Evolutionary conservation across 2,113 vertebrate genomes (phyloP), one percentile per base, ranked within the genome.

Genomic region (Elephas maximus): DNA sequence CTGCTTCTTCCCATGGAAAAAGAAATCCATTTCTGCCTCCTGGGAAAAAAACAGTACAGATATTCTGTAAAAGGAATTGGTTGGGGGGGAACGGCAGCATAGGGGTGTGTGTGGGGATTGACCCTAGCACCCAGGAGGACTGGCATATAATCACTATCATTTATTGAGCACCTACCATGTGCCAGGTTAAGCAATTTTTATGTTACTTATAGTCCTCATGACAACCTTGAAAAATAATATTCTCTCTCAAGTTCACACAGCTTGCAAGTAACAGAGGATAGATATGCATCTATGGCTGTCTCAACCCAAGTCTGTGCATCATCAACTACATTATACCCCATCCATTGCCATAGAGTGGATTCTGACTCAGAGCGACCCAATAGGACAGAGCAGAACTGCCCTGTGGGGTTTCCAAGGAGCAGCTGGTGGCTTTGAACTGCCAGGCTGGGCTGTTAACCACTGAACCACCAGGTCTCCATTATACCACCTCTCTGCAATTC

Each of bases 1-100:
- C 94, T 87, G 60, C 48, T 97, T 96, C 83, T 14, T 87, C 71
- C 87, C 63, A 24, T 81, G 63, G 67, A 45, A 78, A 88, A 86
- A 48, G 88, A 87, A 51, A 53, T 44, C 71, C 45, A 79, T 37
- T 53, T 90, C 83, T 94, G 65, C 65, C 62, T 97, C 80, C 69
- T 57, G 41, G 73, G 33, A 74, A 79, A 80, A 71, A 88, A 80
- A 65, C 21, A 44, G 26, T 6, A 37, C 30, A 44, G 80, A 90
- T 73, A 51, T 14, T 30, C 71, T 21, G 3, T 33, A 45, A 33
- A 62, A 37, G 24, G 18, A 60, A 24, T 8, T 53, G 18, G 45
- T 6, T 9, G 51, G 8, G 48, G 21, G 37, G 5, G 18, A 21
- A 33, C 1, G 6, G 4, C 24, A 30, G 0, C 21, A 17, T 14